phyloP scores from a whole-genome alignment of 2,113 vertebrate genomes.

The Anoplopoma fimbria region DNA sequence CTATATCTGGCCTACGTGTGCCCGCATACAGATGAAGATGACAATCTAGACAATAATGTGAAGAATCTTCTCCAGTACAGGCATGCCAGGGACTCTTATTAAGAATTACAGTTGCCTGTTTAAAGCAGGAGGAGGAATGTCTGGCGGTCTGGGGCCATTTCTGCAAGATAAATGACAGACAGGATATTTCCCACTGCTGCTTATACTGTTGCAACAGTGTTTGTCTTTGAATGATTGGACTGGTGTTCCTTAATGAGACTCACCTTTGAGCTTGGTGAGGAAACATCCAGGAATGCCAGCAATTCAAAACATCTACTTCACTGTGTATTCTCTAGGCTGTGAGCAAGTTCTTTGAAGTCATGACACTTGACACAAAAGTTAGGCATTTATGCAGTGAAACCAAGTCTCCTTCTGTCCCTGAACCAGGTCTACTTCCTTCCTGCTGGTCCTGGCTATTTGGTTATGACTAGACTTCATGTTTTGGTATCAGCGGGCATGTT shows the following conservation, averaged over 20 bases:
- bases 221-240: slow-evolving; percentile 41
- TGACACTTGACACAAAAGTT: slow-evolving; percentile 24
- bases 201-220: slow-evolving; percentile 11
- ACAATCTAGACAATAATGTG: slow-evolving; percentile 49
- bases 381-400: slow-evolving; percentile 11
- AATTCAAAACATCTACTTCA: slow-evolving; percentile 56
- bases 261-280: slow-evolving; percentile 45
- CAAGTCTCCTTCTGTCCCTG: slow-evolving; percentile 6
- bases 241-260: slow-evolving; percentile 43
- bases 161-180: slow-evolving; percentile 29
- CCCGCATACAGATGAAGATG: slow-evolving; percentile 61
- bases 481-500: slow-evolving; percentile 68
- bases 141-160: slow-evolving; percentile 30
- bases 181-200: slow-evolving; percentile 1
- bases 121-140: slow-evolving; percentile 56
- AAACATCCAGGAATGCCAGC: slow-evolving; percentile 64
- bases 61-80: slow-evolving; percentile 67
- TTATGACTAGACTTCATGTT: slow-evolving; percentile 57
- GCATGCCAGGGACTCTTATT: slow-evolving; percentile 22
- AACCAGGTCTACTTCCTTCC: slow-evolving; percentile 56
- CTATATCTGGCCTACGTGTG: slow-evolving; percentile 70
- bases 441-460: slow-evolving; percentile 32
- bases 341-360: slow-evolving; percentile 19
- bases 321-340: slow-evolving; percentile 42
- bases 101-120: slow-evolving; percentile 16